Evolutionary conservation across 2,797 vertebrate genomes (phyloP), one percentile per base, ranked within the genome.

Genomic region (Sandelia bainsii): DNA sequence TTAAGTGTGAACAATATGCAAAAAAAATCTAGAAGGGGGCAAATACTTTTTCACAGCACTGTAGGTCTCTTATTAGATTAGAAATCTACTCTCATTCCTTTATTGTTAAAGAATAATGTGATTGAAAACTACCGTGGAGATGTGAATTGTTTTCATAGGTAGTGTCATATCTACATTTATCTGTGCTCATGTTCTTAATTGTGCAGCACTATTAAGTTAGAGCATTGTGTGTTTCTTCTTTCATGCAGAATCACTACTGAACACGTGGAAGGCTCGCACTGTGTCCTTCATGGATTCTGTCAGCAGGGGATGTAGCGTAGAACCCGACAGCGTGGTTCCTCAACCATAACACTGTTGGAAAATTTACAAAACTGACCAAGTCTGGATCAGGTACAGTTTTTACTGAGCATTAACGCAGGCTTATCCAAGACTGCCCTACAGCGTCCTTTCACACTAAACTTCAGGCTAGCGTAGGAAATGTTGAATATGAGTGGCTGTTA

Each of bases 351-450:
- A 44, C 60, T 29, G 50, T 61, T 42, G 46, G 42, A 58, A 42
- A 60, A 34, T 40, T 39, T 20, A 56, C 46, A 40, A 32, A 20
- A 27, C 66, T 70, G 72, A 73, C 17, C 61, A 40, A 13, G 1
- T 60, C 61, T 64, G 60, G 59, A 77, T 50, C 56, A 69, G 67
- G 66, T 42, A 68, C 32, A 29, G 64, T 51, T 77, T 51, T 61
- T 32, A 52, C 29, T 62, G 48, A 56, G 64, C 65, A 34, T 50
- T 56, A 69, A 54, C n/a, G 37, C 0, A 39, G 44, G 65, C 37
- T 60, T 20, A 25, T 42, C 51, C 1, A 13, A 58, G 44, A 66
- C 66, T 76, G 39, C 9, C 23, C 59, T 51, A 58, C n/a, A 53
- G 22, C 52, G 29, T 64, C 63, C 66, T 40, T 40, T 70, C 0